These are phyloP conservation scores for Otus sunia DNA, from an alignment of 2,113 vertebrate genomes.

Conservation along the genomic window DNA sequence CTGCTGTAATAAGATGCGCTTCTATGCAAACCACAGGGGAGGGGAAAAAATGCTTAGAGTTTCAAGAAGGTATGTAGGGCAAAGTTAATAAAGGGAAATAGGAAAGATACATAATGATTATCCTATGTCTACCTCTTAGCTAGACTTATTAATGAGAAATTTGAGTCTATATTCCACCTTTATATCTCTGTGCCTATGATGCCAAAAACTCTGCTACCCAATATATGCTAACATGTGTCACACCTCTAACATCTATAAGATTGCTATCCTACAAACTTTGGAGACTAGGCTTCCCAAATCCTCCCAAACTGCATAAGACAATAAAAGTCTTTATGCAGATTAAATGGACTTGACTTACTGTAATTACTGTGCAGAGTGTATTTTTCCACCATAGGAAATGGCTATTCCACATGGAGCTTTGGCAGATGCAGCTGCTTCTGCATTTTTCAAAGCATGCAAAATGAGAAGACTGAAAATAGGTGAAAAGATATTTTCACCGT, in stretches of 20 bases:
- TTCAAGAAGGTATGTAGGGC: neutral
- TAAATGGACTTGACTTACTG: constrained; percentile 47
- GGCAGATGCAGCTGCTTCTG: constrained; percentile 33
- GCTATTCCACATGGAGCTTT: constrained; percentile 57
- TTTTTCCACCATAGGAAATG: constrained; percentile 73
- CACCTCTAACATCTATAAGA: neutral
- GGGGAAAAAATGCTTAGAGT: neutral
- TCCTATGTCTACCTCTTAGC: neutral
- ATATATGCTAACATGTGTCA: constrained; percentile 4
- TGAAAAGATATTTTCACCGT: neutral
- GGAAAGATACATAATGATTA: neutral
- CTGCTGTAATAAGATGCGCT: neutral
- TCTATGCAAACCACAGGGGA: neutral
- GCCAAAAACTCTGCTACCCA: constrained; percentile 9
- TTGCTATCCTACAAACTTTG: neutral
- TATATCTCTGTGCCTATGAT: neutral
- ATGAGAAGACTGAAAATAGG: neutral
- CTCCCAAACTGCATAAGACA: neutral
- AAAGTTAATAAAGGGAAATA: constrained; percentile 1
- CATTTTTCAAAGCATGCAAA: constrained; percentile 33
- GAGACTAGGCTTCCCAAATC: constrained; percentile 21
- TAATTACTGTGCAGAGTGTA: constrained; percentile 38
- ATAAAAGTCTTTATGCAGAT: constrained; percentile 40
- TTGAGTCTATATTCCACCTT: constrained; percentile 39
- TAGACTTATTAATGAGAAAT: constrained; percentile 2